Evolutionary conservation across 92 coral and sea anemone genomes (phyloP).

Genomic region (Siderastrea radians): DNA sequence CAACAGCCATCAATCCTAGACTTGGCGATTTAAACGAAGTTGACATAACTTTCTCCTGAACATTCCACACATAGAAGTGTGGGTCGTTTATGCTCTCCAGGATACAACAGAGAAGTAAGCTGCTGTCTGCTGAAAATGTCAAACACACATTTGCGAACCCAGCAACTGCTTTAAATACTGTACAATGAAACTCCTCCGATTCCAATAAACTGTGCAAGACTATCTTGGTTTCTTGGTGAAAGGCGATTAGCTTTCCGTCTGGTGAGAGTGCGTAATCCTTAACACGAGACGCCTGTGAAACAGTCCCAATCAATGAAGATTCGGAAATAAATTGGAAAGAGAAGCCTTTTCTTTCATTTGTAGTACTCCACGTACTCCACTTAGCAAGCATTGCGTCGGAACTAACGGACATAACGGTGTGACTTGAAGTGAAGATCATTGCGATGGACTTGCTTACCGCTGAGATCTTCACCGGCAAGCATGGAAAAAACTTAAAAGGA

Average conservation of each 20-base stretch:
- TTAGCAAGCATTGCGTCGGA: background rate
- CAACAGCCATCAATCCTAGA: background rate
- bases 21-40: background rate
- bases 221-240: background rate
- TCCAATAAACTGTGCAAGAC: background rate
- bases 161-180: background rate
- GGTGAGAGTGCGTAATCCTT: background rate
- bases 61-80: conserved; percentile 13
- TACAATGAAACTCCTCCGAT: background rate
- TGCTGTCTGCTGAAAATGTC: background rate
- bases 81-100: background rate
- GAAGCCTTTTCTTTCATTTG: too few species aligned
- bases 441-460: background rate
- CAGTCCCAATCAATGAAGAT: background rate
- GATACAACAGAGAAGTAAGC: background rate
- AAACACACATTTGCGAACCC: background rate
- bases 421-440: background rate
- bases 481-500: background rate
- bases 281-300: background rate
- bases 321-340: too few species aligned
- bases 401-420: background rate
- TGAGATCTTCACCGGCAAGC: background rate
- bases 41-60: background rate
- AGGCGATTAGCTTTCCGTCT: conserved; percentile 6
- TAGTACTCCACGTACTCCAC: background rate